Conservation (phyloP, 2,113 vertebrate genomes). For the Pyxicephalus adspersus region DNA sequence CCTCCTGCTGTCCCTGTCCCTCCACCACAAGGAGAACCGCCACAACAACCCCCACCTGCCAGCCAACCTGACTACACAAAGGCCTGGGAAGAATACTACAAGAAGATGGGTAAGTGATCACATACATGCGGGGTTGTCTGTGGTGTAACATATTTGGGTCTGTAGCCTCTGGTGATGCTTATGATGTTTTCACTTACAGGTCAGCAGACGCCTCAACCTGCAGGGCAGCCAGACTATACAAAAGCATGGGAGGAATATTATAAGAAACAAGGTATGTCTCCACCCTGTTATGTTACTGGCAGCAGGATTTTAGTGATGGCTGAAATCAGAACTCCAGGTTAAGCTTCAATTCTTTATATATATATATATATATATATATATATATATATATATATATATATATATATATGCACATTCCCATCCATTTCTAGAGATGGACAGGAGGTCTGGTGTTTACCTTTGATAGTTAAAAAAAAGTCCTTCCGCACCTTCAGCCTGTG, state of each 20-base stretch:
- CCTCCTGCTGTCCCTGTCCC: constrained; percentile 74
- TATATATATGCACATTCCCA: neutral
- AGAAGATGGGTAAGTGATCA: constrained; percentile 82
- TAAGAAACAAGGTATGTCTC: constrained; percentile 80
- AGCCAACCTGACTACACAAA: constrained; percentile 92
- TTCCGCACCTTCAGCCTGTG: too few species aligned
- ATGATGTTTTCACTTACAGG: neutral
- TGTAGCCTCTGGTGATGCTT: neutral
- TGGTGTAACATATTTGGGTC: too few species aligned
- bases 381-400: too few species aligned
- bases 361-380: too few species aligned
- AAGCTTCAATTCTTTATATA: neutral
- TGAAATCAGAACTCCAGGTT: too few species aligned
- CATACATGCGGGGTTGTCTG: too few species aligned
- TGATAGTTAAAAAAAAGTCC: too few species aligned
- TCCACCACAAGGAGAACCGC: constrained; percentile 76
- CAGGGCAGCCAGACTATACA: constrained; percentile 83
- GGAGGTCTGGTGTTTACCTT: too few species aligned
- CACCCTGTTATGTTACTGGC: too few species aligned
- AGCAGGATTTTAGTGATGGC: too few species aligned
- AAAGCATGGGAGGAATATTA: constrained; percentile 96
- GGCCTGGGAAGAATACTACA: constrained; percentile 94
- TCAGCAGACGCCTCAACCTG: constrained; percentile 64
- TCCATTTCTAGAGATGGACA: neutral
- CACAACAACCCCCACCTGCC: constrained; percentile 71